These are phyloP conservation scores for Ramphastos sulfuratus DNA, from an alignment of 2,113 vertebrate genomes.

Conservation along the genomic window DNA sequence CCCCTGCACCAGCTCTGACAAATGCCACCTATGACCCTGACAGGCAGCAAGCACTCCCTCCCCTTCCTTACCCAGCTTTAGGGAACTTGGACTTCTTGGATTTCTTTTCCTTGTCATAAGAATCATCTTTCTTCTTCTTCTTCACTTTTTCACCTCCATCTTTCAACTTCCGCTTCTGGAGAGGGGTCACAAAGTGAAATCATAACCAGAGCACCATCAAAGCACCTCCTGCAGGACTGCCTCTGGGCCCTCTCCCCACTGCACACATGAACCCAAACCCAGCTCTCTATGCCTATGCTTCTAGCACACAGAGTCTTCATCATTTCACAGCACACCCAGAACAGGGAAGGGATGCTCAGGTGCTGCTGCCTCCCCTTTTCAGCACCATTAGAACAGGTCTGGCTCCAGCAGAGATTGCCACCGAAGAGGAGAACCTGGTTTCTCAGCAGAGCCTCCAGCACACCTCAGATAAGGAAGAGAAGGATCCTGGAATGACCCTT, in stretches of 20 bases:
- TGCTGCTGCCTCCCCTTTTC: not conserved
- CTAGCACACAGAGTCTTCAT: not conserved
- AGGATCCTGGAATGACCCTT: not conserved
- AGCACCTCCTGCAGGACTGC: not conserved
- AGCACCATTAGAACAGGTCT: too few relatives aligned
- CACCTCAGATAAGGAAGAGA: not conserved
- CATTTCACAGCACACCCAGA: not conserved
- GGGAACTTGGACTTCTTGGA: constrained; percentile 77
- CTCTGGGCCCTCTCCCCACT: not conserved
- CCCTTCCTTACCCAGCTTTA: constrained; percentile 81
- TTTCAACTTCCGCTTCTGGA: constrained; percentile 87
- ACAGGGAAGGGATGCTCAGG: not conserved
- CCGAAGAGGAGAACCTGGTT: not conserved
- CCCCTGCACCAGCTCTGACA: not conserved
- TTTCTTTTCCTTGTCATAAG: constrained; percentile 80
- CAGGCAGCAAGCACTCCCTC: not conserved
- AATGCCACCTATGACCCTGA: not conserved
- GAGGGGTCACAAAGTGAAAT: not conserved
- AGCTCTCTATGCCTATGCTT: rapidly evolving
- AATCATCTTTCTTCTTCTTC: constrained; percentile 83
- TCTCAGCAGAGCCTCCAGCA: not conserved
- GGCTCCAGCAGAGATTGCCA: not conserved
- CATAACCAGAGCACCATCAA: constrained; percentile 44
- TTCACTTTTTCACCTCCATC: constrained; percentile 79
- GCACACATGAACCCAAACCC: not conserved